Base-by-base conservation (phyloP, 2,888 invertebrate genomes). In the Hylaea fasciaria region DNA sequence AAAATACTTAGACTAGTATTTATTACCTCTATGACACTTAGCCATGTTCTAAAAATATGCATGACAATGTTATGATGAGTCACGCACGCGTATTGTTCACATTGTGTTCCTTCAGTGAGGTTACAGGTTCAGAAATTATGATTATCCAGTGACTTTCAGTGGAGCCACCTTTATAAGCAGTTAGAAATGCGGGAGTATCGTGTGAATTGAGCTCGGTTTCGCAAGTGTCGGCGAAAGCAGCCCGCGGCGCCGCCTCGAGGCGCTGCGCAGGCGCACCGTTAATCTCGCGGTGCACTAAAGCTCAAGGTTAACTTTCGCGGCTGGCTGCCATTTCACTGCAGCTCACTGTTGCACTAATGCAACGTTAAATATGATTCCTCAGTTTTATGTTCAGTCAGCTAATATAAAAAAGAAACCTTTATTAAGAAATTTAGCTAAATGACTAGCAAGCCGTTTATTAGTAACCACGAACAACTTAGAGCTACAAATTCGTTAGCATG, bases 261-360 rank as follows among this genome's bases (percentile, higher is more conserved):
- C 5, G 44, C 37, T 16, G 77, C 73, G 72, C 78, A 62, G 69
- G 73, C 74, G 72, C 77, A 73, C 79, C 79, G 83, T 84, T 86
- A 86, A 86, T 86, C 80, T 76, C 74, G 68, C 74, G 75, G 67
- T 80, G 81, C 82, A 80, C 80, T 80, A 74, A 77, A 77, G 74
- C 75, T 73, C 85, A 88, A 89, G 88, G 87, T 86, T 84, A 88
- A 87, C 91, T 91, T 91, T 91, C 90, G 82, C 90, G 78, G 72
- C 77, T 73, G 77, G 75, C 74, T 73, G 72, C 78, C 62, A 55
- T 55, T 35, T 48, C 43, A 47, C 47, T 60, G 52, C 57, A 59
- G 44, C 41, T 53, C 32, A 46, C 48, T 54, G 37, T 39, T 46
- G 9, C 14, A 40, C n/a, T 16, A 45, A 35, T n/a, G 14, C 8